These are phyloP conservation scores for Solenopsis invicta DNA, from an alignment of 1,140 invertebrate genomes.

Conservation along the genomic window DNA sequence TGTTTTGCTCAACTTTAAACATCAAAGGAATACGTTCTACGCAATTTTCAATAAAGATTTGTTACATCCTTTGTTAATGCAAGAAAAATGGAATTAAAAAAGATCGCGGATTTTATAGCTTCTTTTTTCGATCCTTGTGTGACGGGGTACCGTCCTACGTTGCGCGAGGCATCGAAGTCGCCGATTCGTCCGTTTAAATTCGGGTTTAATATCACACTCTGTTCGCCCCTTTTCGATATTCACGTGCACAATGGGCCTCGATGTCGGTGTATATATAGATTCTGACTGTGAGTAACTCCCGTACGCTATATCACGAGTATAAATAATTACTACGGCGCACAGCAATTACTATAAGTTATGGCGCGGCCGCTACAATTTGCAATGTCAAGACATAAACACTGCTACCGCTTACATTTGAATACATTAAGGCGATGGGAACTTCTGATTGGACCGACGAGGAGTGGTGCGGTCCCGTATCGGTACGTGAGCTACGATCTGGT, in stretches of 20 bases:
- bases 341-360: conserved; percentile 88
- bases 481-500: conserved; percentile 85
- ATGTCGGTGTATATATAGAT: conserved; percentile 47
- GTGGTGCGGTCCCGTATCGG: conserved; percentile 78
- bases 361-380: conserved; percentile 87
- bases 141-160: conserved; percentile 41
- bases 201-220: conserved; percentile 70
- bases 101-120: neutral
- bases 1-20: neutral
- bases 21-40: neutral
- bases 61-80: neutral
- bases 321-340: conserved; percentile 86
- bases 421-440: conserved; percentile 83
- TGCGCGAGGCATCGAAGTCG: conserved; percentile 77
- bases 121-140: conserved; percentile 39
- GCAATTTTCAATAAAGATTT: neutral
- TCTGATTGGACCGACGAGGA: conserved; percentile 81
- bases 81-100: neutral
- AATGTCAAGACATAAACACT: conserved; percentile 88
- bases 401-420: conserved; percentile 88
- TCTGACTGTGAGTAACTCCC: conserved; percentile 63
- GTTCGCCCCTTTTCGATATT: conserved; percentile 72
- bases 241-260: conserved; percentile 62
- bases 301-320: conserved; percentile 85
- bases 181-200: conserved; percentile 69